These are phyloP conservation scores for Hypomecis punctinalis DNA, from an alignment of 2,888 invertebrate genomes.

Conservation along the genomic window DNA sequence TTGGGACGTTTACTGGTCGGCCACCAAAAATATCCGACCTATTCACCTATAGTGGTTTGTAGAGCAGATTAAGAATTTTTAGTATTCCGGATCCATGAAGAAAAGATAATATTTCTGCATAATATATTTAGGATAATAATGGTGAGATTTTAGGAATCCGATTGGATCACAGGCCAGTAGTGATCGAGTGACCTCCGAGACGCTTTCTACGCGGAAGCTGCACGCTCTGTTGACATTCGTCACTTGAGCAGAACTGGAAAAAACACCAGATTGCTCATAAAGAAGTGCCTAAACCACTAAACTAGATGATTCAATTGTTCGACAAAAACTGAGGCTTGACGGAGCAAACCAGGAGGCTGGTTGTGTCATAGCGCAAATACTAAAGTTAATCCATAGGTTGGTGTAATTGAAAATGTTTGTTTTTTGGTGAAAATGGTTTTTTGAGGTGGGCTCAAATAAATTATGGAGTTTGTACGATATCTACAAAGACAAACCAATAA, in stretches of 20 bases:
- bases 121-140: background rate
- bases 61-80: too few relatives aligned
- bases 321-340: constrained; percentile 30
- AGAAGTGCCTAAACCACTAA: constrained; percentile 42
- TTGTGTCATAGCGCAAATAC: background rate
- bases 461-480: too few relatives aligned
- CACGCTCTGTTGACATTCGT: constrained; percentile 55
- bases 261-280: constrained; percentile 52
- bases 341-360: background rate
- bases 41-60: too few relatives aligned
- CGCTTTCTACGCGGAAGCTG: constrained; percentile 57
- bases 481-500: too few relatives aligned
- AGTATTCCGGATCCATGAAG: too few relatives aligned
- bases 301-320: constrained; percentile 16
- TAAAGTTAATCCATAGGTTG: background rate
- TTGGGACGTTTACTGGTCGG: too few relatives aligned
- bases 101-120: too few relatives aligned
- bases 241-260: constrained; percentile 52
- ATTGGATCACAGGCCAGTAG: constrained; percentile 12
- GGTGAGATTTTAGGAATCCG: constrained; percentile 18
- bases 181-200: constrained; percentile 44
- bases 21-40: too few relatives aligned
- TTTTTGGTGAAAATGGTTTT: too few relatives aligned
- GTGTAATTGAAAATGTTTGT: too few relatives aligned
- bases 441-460: background rate